Evolutionary conservation across 35 echinoderm and acorn worm genomes (phyloP).

Genomic region (Stichopus chloronotus): DNA sequence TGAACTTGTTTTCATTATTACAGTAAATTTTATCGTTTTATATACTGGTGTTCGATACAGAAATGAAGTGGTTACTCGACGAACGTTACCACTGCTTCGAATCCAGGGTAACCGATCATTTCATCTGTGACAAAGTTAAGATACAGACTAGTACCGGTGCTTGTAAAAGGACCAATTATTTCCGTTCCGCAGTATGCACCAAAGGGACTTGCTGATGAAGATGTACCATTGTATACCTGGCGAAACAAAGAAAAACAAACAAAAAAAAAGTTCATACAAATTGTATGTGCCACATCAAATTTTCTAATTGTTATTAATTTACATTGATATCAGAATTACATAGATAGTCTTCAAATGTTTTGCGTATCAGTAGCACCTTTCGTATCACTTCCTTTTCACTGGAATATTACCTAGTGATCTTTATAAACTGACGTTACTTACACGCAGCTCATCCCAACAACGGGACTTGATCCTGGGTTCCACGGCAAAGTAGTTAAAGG

Average conservation of each 20-base stretch:
- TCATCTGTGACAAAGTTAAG: background rate
- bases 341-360: no score
- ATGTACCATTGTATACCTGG: background rate
- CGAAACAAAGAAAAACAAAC: background rate
- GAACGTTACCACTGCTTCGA: background rate
- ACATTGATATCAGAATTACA: no score
- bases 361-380: no score
- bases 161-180: background rate
- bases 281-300: no score
- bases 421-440: background rate
- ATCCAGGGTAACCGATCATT: background rate
- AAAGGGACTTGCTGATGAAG: background rate
- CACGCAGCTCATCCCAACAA: background rate
- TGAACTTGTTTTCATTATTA: no score
- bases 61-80: background rate
- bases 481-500: slow-evolving; percentile 11
- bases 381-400: no score
- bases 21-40: no score
- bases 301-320: no score
- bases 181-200: background rate
- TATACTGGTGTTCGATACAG: no score
- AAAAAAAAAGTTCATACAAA: background rate
- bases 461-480: background rate
- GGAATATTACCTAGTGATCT: no score
- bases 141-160: background rate